These are phyloP conservation scores for Tipula confusa DNA, from an alignment of 2,888 invertebrate species.

Conservation along the genomic window DNA sequence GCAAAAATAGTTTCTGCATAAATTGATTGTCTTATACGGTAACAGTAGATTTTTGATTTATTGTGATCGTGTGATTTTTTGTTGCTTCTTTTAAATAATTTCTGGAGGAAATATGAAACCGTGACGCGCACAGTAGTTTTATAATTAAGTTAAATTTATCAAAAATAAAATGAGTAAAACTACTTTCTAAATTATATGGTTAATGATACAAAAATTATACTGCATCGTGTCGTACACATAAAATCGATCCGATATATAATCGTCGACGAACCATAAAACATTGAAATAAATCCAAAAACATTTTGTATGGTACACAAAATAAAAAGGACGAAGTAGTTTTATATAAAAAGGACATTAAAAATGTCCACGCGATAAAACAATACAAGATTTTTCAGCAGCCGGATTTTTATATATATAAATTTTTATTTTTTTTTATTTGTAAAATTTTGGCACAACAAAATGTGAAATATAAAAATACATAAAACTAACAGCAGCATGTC, in stretches of 20 bases:
- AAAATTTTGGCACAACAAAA: neutral
- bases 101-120: neutral
- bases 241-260: neutral
- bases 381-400: neutral
- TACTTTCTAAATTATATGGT: neutral
- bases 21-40: too few species aligned
- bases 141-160: neutral
- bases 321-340: conserved; percentile 4
- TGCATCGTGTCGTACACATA: neutral
- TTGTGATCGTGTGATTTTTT: neutral
- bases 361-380: conserved; percentile 29
- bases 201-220: neutral
- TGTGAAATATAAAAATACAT: neutral
- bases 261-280: neutral
- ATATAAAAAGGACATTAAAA: conserved; percentile 26
- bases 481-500: conserved; percentile 1
- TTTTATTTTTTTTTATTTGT: neutral
- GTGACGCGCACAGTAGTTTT: neutral
- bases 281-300: conserved; percentile 9
- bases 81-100: neutral
- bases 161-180: neutral
- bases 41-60: neutral
- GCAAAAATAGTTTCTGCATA: neutral
- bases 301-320: too few species aligned
- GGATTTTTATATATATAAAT: neutral